A percentile compares a stretch with the other conserved stretches of the same genome.
Conservation (phyloP, 1,140 invertebrate genomes). For the Nasonia longicornis region DNA sequence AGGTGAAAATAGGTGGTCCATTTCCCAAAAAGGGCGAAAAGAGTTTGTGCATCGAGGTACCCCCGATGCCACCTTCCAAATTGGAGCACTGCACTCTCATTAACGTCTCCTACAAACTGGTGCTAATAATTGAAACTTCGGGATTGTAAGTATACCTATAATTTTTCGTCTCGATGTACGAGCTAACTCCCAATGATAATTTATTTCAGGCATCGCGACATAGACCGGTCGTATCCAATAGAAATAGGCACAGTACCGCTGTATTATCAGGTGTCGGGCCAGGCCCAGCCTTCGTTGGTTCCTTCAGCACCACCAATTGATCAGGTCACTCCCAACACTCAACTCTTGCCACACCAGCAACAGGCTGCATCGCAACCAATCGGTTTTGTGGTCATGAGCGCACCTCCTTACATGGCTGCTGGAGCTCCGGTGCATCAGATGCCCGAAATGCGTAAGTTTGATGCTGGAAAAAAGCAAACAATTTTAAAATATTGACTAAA, state of each 20-base stretch:
- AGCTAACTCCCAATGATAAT: neutral
- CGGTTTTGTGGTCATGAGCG: slow-evolving; percentile 39
- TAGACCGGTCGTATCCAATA: slow-evolving; percentile 47
- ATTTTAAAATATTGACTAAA: neutral
- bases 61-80: slow-evolving; percentile 51
- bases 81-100: slow-evolving; percentile 50
- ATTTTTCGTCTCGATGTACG: neutral
- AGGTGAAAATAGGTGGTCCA: slow-evolving; percentile 31
- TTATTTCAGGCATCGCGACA: slow-evolving; percentile 48
- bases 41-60: slow-evolving; percentile 47
- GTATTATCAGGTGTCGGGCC: neutral
- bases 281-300: neutral
- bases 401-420: neutral
- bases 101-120: slow-evolving; percentile 48
- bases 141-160: slow-evolving; percentile 45
- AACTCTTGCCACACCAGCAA: neutral
- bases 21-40: slow-evolving; percentile 39
- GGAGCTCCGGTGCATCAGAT: neutral
- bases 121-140: slow-evolving; percentile 38
- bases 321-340: neutral
- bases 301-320: slow-evolving; percentile 34
- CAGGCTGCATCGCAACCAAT: slow-evolving; percentile 29
- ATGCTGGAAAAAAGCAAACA: neutral
- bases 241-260: slow-evolving; percentile 55
- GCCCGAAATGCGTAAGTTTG: slow-evolving; percentile 36